Percentiles rank a stretch among this genome's conserved stretches.
These are phyloP conservation scores for Habrosyne pyritoides DNA, from an alignment of 2,888 invertebrate species.

Conservation along the genomic window DNA sequence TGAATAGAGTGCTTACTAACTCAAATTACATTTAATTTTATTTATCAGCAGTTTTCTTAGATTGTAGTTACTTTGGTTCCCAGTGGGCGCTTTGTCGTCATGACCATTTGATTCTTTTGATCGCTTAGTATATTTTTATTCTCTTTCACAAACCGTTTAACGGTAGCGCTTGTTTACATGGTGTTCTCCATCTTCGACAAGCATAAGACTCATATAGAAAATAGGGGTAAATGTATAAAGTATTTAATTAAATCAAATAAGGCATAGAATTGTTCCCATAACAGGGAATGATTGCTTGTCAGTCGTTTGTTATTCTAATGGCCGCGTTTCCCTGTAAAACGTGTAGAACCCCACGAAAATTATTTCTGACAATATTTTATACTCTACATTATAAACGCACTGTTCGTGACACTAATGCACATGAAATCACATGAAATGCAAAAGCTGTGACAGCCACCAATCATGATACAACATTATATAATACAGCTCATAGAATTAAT, in stretches of 20 bases:
- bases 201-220: too few species aligned
- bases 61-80: too few species aligned
- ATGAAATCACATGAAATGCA: slow-evolving; percentile 44
- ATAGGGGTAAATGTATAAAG: too few species aligned
- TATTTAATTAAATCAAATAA: slow-evolving; percentile 1
- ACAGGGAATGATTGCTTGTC: not conserved
- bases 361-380: slow-evolving; percentile 35
- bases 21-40: too few species aligned
- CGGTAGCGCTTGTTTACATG: too few species aligned
- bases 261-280: not conserved
- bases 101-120: too few species aligned
- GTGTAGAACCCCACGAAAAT: slow-evolving; percentile 17
- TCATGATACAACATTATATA: slow-evolving; percentile 27
- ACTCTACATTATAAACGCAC: slow-evolving; percentile 36
- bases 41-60: too few species aligned
- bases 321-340: slow-evolving; percentile 11
- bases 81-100: too few species aligned
- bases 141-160: too few species aligned
- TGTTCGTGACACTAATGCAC: slow-evolving; percentile 31
- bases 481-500: slow-evolving; percentile 4
- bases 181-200: too few species aligned
- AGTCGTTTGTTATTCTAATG: slow-evolving; percentile 8
- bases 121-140: too few species aligned
- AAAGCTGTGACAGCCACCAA: slow-evolving; percentile 50
- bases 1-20: too few species aligned